Evolutionary conservation across 1,140 invertebrate genomes (phyloP).

Genomic region (Ruditapes philippinarum): DNA sequence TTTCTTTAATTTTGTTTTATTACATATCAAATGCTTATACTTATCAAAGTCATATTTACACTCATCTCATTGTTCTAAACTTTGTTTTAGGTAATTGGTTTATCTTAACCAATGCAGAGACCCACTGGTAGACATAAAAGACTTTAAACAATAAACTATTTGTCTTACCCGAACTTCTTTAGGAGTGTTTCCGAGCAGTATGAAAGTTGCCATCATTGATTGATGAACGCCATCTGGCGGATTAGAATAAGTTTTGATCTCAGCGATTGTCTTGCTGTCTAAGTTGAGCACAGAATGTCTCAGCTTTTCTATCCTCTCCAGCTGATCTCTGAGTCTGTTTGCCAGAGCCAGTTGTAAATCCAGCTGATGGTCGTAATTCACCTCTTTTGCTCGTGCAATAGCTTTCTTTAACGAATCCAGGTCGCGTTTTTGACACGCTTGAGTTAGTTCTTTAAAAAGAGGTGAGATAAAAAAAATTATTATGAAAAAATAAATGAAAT

Average conservation of each 20-base stretch:
- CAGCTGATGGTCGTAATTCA: constrained; percentile 79
- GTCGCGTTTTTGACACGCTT: constrained; percentile 78
- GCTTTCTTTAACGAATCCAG: constrained; percentile 76
- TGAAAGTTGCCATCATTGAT: constrained; percentile 80
- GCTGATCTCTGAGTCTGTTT: constrained; percentile 77
- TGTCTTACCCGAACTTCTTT: constrained; percentile 82
- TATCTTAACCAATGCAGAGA: too few relatives aligned
- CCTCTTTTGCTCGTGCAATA: constrained; percentile 75
- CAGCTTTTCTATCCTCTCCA: constrained; percentile 82
- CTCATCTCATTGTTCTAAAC: too few relatives aligned
- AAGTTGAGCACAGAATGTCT: constrained; percentile 81
- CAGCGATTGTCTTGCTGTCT: constrained; percentile 81
- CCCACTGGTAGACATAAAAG: too few relatives aligned
- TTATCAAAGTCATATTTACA: too few relatives aligned
- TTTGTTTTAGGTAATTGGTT: too few relatives aligned
- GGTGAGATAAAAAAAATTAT: too few relatives aligned
- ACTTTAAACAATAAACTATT: too few relatives aligned
- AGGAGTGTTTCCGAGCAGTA: constrained; percentile 77
- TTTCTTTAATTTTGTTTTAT: too few relatives aligned
- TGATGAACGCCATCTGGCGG: constrained; percentile 82
- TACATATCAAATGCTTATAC: too few relatives aligned
- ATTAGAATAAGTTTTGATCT: constrained; percentile 79
- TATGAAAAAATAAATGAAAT: too few relatives aligned
- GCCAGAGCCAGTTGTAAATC: constrained; percentile 81
- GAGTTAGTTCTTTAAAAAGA: constrained; percentile 78